Evolutionary conservation across 2,113 vertebrate species (phyloP).

Genomic region (Tragulus kanchil): DNA sequence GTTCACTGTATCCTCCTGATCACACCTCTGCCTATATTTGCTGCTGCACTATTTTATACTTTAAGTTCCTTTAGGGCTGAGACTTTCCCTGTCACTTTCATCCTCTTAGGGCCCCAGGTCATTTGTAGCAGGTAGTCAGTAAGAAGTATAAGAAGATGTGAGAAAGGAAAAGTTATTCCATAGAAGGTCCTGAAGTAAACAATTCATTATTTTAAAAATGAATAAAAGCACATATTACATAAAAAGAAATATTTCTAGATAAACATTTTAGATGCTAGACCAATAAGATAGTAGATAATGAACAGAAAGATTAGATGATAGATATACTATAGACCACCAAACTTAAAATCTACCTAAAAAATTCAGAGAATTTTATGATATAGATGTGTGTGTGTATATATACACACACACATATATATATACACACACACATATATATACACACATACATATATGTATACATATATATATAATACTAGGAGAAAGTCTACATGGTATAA

Average conservation of each 20-base stretch:
- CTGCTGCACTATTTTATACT: neutral
- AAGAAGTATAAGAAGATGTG: neutral
- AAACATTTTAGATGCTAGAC: neutral
- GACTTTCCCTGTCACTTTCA: neutral
- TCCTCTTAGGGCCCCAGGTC: neutral
- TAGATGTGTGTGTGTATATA: no score
- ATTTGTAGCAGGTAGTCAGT: neutral
- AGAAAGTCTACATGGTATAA: neutral
- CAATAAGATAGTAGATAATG: neutral
- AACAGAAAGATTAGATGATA: neutral
- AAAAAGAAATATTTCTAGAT: neutral
- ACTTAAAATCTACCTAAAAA: neutral
- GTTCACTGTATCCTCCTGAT: neutral
- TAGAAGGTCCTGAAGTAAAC: neutral
- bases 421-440: no score
- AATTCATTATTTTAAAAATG: neutral
- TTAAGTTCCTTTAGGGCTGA: neutral
- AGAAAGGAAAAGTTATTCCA: neutral
- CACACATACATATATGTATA: no score
- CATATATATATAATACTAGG: neutral
- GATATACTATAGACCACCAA: neutral
- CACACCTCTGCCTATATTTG: neutral
- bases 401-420: no score
- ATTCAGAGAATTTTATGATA: neutral
- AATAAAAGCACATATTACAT: neutral